These are phyloP conservation scores for Lasius fuliginosus DNA, from an alignment of 2,888 invertebrate genomes.

Conservation along the genomic window DNA sequence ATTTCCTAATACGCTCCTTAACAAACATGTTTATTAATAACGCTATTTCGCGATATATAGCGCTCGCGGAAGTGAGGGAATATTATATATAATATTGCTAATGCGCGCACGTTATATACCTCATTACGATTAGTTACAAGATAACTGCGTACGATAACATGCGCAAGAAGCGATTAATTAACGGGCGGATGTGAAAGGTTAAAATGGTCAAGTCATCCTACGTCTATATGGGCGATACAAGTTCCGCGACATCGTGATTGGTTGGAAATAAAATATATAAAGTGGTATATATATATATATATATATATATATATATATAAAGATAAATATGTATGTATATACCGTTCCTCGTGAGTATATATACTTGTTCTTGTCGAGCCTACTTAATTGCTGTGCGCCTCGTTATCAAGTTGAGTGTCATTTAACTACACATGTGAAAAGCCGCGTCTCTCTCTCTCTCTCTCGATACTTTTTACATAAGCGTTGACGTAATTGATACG, in stretches of 20 bases:
- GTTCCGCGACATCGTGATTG: not conserved
- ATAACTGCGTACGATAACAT: not conserved
- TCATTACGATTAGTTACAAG: not conserved
- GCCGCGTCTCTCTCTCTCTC: not conserved
- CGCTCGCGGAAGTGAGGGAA: not conserved
- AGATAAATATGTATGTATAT: not conserved
- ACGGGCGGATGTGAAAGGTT: not conserved
- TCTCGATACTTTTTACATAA: conserved; percentile 13
- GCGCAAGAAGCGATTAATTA: conserved; percentile 4
- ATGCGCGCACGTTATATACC: not conserved
- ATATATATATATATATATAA: not conserved
- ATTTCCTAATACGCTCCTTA: not conserved
- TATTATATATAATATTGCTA: conserved; percentile 4
- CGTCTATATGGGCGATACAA: not conserved
- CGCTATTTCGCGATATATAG: not conserved
- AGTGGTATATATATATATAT: not conserved
- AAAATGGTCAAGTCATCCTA: not conserved
- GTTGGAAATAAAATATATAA: not conserved
- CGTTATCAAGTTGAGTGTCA: conserved; percentile 15
- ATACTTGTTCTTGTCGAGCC: not conserved
- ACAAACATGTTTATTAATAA: not conserved
- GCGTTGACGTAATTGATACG: conserved; percentile 23
- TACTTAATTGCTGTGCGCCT: not conserved
- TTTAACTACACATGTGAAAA: not conserved
- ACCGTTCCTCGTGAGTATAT: not conserved